Evolutionary conservation across 2,888 invertebrate species (phyloP), one percentile per base, ranked within the genome.

Genomic region (Drosophila meridionalis): DNA sequence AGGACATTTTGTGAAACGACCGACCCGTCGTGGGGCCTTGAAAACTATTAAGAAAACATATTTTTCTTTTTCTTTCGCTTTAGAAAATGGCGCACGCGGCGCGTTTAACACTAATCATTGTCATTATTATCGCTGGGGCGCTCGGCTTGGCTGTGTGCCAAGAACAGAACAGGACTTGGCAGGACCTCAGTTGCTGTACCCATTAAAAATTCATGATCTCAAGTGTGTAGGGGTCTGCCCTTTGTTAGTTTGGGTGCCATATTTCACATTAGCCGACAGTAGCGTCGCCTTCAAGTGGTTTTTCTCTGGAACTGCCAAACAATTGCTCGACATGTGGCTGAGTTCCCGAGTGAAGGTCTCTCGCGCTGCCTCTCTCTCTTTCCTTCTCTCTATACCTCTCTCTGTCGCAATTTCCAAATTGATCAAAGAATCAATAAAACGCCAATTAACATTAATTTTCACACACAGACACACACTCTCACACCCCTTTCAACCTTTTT

Each of bases 181-280:
- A 11, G 43, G 71, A 71, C 52, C 73, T 55, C 42, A 43, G n/a
- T 36, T 32, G 73, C 56, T 61, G 53, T 28, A 53, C 45, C 78
- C 79, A 91, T 91, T 88, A 79, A 74, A 89, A 85, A 91, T 89
- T 80, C 90, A 91, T 89, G 92, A 87, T 79, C 80, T 90, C 86
- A 90, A 91, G 92, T 89, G 86, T 73, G 12, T 69, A 30, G 47
- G 71, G 71, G 26, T 40, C 65, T 12, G 11, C 2, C 47, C 32
- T 58, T 72, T 57, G 82, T 67, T 83, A 80, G 70, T 83, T 88
- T 65, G 56, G 75, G 86, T 86, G 78, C 64, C 70, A 66, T 73
- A 83, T 83, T 87, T 83, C 87, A 85, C 83, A 79, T 66, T 48
- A 36, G 67, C 20, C 63, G 58, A 56, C 76, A 59, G 85, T 82